phyloP scores from a whole-genome alignment of 2,888 invertebrate species.

The Drosophila merina region DNA sequence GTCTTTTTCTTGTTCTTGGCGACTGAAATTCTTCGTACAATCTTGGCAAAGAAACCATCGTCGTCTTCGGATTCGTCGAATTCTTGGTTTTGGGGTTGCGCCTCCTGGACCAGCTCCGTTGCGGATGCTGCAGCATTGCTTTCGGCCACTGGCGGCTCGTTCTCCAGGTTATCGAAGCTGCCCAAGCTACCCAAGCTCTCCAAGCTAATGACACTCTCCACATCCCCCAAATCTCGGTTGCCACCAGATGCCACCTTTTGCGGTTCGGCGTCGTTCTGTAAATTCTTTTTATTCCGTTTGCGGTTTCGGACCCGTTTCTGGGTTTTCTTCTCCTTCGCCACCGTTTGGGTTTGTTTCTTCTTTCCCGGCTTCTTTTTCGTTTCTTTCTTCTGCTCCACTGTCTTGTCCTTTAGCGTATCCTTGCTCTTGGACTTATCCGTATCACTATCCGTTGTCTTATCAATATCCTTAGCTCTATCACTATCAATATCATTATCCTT shows the following conservation, averaged over 20 bases:
- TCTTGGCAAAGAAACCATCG: background rate
- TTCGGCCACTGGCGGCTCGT: slow-evolving; percentile 13
- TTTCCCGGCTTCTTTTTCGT: background rate
- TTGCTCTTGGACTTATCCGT: background rate
- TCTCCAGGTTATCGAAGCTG: slow-evolving; percentile 22
- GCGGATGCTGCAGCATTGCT: background rate
- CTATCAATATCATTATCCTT: slow-evolving; percentile 15
- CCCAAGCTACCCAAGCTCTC: background rate
- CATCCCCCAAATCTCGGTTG: background rate
- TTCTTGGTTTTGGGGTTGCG: background rate
- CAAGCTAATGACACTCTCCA: background rate
- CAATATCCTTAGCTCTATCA: slow-evolving; percentile 1
- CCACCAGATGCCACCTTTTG: background rate
- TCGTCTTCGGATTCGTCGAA: background rate
- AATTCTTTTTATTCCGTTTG: background rate
- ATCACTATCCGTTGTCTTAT: slow-evolving; percentile 8
- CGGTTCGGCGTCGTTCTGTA: background rate
- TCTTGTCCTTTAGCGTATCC: slow-evolving; percentile 2
- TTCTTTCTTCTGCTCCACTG: background rate
- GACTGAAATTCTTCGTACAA: background rate
- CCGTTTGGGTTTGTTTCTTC: background rate
- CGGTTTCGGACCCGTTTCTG: background rate
- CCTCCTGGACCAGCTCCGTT: background rate
- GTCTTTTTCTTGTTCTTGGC: background rate
- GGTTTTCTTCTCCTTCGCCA: too few species aligned